phyloP scores from a whole-genome alignment of 2,888 invertebrate genomes.

The Exocentrus adspersus region DNA sequence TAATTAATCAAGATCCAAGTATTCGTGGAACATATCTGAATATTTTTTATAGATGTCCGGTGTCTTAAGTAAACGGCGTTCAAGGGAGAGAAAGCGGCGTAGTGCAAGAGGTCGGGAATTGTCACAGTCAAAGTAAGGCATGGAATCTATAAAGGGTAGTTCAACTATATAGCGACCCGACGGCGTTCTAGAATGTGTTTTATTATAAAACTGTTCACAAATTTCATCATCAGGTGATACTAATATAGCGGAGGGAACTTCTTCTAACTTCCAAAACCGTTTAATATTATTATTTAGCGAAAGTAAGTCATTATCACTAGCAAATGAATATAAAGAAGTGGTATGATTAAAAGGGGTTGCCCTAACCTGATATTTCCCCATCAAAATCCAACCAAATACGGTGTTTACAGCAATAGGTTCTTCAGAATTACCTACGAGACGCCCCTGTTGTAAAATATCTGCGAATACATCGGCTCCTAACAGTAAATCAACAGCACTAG shows the following conservation, averaged over 20 bases:
- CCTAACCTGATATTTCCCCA: neutral
- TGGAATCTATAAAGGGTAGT: neutral
- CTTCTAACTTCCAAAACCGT: neutral
- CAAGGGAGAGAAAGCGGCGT: neutral
- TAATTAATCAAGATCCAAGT: neutral
- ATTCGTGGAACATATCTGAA: neutral
- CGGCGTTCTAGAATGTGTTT: neutral
- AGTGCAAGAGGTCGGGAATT: neutral
- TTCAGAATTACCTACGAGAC: neutral
- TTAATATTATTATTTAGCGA: neutral
- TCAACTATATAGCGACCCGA: neutral
- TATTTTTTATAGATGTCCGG: neutral
- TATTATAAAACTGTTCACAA: neutral
- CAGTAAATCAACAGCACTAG: conserved; percentile 2
- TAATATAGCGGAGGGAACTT: neutral
- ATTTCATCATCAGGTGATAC: neutral
- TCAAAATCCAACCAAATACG: neutral
- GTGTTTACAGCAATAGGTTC: conserved; percentile 10
- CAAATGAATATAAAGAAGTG: neutral
- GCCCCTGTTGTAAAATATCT: neutral
- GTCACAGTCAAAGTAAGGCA: neutral
- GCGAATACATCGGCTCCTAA: conserved; percentile 11
- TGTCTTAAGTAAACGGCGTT: neutral
- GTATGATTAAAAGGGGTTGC: neutral
- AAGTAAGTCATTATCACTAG: neutral